phyloP scores from a whole-genome alignment of 2,888 invertebrate species.

The Meiosimyza platycephala region DNA sequence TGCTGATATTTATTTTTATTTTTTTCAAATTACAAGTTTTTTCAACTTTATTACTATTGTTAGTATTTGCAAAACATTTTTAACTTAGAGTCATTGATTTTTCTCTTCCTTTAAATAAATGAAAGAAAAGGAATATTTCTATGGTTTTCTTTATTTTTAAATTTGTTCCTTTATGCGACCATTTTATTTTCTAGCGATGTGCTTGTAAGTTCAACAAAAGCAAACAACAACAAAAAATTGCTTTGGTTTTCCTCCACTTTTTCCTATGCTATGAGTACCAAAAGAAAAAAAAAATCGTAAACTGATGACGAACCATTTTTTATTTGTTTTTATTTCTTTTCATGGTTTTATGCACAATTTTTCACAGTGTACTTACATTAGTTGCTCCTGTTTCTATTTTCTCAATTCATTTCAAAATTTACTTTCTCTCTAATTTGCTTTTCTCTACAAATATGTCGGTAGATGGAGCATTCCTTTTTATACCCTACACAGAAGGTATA shows the following conservation, averaged over 20 bases:
- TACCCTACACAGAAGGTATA: too few relatives aligned
- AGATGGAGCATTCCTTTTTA: conserved; percentile 41
- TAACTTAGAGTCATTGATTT: too few relatives aligned
- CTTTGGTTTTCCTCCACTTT: background rate
- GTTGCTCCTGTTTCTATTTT: background rate
- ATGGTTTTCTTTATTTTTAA: background rate
- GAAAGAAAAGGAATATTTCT: too few relatives aligned
- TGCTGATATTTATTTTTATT: too few relatives aligned
- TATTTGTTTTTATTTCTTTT: conserved; percentile 8
- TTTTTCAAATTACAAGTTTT: too few relatives aligned
- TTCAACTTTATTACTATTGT: too few relatives aligned
- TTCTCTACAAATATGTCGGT: conserved; percentile 5
- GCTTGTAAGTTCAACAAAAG: conserved; percentile 13
- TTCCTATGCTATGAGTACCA: background rate
- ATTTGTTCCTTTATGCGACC: background rate
- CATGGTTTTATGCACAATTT: background rate
- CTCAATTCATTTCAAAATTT: conserved; percentile 22
- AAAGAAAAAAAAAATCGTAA: too few relatives aligned
- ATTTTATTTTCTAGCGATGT: background rate
- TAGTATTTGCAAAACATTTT: too few relatives aligned
- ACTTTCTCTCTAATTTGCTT: conserved; percentile 13
- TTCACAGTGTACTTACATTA: background rate
- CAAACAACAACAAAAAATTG: conserved; percentile 10
- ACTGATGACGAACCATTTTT: background rate
- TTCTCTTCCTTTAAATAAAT: too few relatives aligned